Percentiles rank a stretch among this genome's conserved stretches.
Evolutionary conservation across 64 coral and sea anemone genomes (phyloP).

Genomic region (Dendrophyllia cribrosa): DNA sequence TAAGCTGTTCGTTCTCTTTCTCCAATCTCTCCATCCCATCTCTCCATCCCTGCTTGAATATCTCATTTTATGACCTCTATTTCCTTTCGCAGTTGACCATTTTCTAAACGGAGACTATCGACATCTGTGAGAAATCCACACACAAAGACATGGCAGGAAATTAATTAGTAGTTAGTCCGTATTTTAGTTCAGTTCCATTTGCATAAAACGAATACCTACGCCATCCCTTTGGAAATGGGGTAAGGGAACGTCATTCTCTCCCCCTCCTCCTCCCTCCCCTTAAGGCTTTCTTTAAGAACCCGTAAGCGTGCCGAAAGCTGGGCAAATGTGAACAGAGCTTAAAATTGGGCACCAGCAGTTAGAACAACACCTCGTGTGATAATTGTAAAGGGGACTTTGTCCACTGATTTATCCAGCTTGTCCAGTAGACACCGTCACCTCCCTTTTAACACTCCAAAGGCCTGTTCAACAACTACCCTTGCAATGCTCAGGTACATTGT

Average conservation of each 20-base stretch:
- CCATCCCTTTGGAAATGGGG: too few relatives aligned
- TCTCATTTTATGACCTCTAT: neutral
- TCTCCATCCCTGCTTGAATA: neutral
- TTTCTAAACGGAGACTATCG: neutral
- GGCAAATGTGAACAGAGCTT: too few relatives aligned
- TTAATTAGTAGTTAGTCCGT: too few relatives aligned
- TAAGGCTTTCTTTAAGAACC: too few relatives aligned
- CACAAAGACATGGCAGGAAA: too few relatives aligned
- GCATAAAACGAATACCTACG: too few relatives aligned
- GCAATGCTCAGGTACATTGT: slow-evolving; percentile 20
- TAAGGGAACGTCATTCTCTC: neutral
- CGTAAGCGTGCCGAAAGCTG: neutral
- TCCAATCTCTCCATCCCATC: too few relatives aligned
- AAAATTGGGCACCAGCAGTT: too few relatives aligned
- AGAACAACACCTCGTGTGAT: neutral
- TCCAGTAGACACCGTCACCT: neutral
- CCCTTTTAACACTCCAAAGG: slow-evolving; percentile 19
- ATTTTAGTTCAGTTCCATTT: too few relatives aligned
- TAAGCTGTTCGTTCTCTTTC: neutral
- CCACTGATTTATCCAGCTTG: slow-evolving; percentile 8
- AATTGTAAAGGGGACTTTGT: neutral
- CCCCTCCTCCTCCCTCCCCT: too few relatives aligned
- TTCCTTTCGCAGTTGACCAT: neutral
- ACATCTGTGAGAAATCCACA: neutral
- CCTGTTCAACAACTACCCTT: slow-evolving; percentile 19